Percentiles rank a stretch among this genome's conserved stretches.
These are phyloP conservation scores for Ptiloglossa arizonensis DNA, from an alignment of 1,140 invertebrate species.

Conservation along the genomic window DNA sequence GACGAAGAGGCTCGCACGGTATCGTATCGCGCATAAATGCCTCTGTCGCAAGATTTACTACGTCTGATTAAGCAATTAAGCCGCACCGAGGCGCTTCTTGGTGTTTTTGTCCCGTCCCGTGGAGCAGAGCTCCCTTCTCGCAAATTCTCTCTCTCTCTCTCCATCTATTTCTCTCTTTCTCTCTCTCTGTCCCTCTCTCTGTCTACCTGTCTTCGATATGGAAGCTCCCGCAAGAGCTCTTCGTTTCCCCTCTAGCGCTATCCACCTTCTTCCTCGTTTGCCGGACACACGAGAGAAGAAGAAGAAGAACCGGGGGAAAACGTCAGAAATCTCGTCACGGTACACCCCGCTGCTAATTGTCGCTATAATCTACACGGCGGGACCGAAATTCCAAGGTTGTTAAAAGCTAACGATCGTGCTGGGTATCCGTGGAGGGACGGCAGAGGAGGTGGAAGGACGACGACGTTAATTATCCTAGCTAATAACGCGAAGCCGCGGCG, in stretches of 20 bases:
- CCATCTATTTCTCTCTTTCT: no score
- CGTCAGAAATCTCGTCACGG: slow-evolving; percentile 71
- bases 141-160: no score
- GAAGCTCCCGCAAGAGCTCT: slow-evolving; percentile 50
- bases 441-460: slow-evolving; percentile 13
- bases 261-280: slow-evolving; percentile 21
- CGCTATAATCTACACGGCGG: slow-evolving; percentile 61
- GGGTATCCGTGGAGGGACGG: no score
- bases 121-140: slow-evolving; percentile 69
- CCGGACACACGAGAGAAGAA: background rate
- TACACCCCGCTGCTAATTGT: slow-evolving; percentile 66
- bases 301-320: slow-evolving; percentile 58
- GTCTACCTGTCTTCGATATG: slow-evolving; percentile 66
- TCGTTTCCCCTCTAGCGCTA: slow-evolving; percentile 19
- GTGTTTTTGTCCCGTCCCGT: slow-evolving; percentile 66
- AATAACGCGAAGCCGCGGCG: slow-evolving; percentile 68
- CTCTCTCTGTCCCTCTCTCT: no score
- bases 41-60: slow-evolving; percentile 78
- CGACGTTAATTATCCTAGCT: slow-evolving; percentile 74
- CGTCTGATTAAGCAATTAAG: slow-evolving; percentile 81
- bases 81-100: slow-evolving; percentile 51
- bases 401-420: slow-evolving; percentile 71
- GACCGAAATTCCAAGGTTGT: slow-evolving; percentile 71
- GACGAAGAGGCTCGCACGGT: slow-evolving; percentile 15
- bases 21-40: slow-evolving; percentile 72